These are phyloP conservation scores for Scaptomyza caliginosa DNA, from an alignment of 2,888 invertebrate genomes.

Conservation along the genomic window DNA sequence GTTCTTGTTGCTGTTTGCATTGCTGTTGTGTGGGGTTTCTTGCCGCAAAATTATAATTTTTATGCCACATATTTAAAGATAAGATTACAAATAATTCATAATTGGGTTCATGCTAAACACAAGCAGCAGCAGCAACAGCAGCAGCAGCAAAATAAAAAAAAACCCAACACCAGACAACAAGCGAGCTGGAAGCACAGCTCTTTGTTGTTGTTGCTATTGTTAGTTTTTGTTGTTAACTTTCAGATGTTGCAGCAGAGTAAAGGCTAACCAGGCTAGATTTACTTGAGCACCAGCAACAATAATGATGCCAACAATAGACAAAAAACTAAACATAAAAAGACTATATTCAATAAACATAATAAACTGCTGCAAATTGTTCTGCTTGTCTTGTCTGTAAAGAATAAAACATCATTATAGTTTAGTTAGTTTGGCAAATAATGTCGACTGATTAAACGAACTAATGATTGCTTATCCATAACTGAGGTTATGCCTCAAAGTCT, in stretches of 20 bases:
- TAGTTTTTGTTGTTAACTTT: constrained; percentile 4
- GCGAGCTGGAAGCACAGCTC: constrained; percentile 45
- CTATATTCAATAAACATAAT: neutral
- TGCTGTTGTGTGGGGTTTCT: constrained; percentile 59
- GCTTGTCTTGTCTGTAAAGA: no score
- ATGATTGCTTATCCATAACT: no score
- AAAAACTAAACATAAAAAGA: neutral
- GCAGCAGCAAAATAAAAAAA: constrained; percentile 24
- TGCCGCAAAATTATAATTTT: constrained; percentile 72
- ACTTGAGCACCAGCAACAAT: constrained; percentile 27
- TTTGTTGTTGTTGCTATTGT: constrained; percentile 32
- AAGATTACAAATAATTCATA: constrained; percentile 71
- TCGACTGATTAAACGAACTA: neutral
- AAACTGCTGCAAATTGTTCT: no score
- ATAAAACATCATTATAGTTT: no score
- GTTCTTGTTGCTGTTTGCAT: neutral
- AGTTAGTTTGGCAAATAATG: neutral
- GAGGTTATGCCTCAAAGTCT: no score
- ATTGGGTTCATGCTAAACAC: constrained; percentile 52
- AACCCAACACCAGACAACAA: constrained; percentile 32
- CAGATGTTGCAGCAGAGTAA: constrained; percentile 15
- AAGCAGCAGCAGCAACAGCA: neutral
- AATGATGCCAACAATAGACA: neutral
- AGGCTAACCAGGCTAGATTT: constrained; percentile 25
- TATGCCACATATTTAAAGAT: constrained; percentile 75